Percentiles rank a stretch among this genome's conserved stretches.
These are phyloP conservation scores for Microchirus variegatus DNA, from an alignment of 2,797 vertebrate species.

Conservation along the genomic window DNA sequence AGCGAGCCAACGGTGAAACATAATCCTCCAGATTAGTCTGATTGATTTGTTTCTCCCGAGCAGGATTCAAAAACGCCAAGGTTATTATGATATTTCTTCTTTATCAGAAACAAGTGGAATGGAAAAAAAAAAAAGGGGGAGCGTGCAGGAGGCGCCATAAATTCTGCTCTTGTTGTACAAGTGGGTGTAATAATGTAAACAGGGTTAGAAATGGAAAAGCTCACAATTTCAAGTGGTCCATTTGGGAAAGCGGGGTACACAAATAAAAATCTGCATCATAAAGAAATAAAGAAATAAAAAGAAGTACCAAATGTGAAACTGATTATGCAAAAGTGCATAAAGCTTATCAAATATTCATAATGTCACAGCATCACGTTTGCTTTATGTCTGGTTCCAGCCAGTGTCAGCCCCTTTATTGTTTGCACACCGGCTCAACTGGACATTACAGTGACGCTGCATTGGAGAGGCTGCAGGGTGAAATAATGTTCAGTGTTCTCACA, in stretches of 20 bases:
- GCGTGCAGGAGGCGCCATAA: slow-evolving; percentile 21
- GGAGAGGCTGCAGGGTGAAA: too few relatives aligned
- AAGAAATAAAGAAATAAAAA: background rate
- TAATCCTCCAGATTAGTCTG: slow-evolving; percentile 59
- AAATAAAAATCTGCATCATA: slow-evolving; percentile 1
- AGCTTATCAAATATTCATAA: background rate
- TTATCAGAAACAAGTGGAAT: slow-evolving; percentile 35
- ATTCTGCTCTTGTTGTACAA: slow-evolving; percentile 17
- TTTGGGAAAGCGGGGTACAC: slow-evolving; percentile 3
- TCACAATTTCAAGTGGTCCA: slow-evolving; percentile 5
- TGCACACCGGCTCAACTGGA: background rate
- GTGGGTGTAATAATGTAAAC: slow-evolving; percentile 15
- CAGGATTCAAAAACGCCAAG: slow-evolving; percentile 32
- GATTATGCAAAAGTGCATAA: background rate
- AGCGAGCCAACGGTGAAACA: slow-evolving; percentile 40
- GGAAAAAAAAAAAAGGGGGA: slow-evolving; percentile 42
- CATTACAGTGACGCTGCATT: background rate
- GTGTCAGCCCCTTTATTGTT: background rate
- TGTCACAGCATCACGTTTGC: background rate
- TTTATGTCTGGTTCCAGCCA: background rate
- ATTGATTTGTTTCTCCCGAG: slow-evolving; percentile 57
- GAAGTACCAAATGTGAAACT: background rate
- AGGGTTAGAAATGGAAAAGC: background rate
- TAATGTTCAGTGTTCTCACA: too few relatives aligned
- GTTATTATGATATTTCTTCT: slow-evolving; percentile 38